Conservation (phyloP, 1,140 invertebrate species). For the Epicauta chinensis region DNA sequence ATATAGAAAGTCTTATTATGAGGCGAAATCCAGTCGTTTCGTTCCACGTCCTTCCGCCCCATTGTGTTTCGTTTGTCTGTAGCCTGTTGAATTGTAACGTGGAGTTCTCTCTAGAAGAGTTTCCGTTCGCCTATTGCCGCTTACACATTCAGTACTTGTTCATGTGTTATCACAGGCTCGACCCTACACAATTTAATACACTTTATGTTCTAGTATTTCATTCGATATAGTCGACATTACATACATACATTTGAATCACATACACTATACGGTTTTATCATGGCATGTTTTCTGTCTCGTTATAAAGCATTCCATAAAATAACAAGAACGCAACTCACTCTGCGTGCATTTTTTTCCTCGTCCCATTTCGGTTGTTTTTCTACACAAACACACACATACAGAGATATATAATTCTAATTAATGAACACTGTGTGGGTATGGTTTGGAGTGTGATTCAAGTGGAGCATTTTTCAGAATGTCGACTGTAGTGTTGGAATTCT, state of each 20-base stretch:
- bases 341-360: too few relatives aligned
- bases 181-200: constrained; percentile 14
- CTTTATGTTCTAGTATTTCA: constrained; percentile 12
- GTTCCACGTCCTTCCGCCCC: constrained; percentile 18
- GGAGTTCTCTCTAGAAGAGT: constrained; percentile 13
- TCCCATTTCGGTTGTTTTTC: too few relatives aligned
- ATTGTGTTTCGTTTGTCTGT: constrained; percentile 19
- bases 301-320: too few relatives aligned
- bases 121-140: constrained; percentile 7
- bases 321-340: too few relatives aligned
- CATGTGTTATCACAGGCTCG: constrained; percentile 10
- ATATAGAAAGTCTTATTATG: constrained; percentile 6
- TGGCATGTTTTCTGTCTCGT: too few relatives aligned
- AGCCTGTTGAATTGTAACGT: constrained; percentile 24
- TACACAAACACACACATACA: too few relatives aligned
- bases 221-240: not conserved
- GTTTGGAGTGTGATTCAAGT: too few relatives aligned
- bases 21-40: not conserved
- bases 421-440: too few relatives aligned
- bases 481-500: too few relatives aligned
- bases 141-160: constrained; percentile 16
- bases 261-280: not conserved
- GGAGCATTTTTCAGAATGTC: too few relatives aligned
- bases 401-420: too few relatives aligned
- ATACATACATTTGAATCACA: not conserved